Base-by-base conservation (phyloP, 2,888 invertebrate genomes). In the Prosopocoilus inquinatus region DNA sequence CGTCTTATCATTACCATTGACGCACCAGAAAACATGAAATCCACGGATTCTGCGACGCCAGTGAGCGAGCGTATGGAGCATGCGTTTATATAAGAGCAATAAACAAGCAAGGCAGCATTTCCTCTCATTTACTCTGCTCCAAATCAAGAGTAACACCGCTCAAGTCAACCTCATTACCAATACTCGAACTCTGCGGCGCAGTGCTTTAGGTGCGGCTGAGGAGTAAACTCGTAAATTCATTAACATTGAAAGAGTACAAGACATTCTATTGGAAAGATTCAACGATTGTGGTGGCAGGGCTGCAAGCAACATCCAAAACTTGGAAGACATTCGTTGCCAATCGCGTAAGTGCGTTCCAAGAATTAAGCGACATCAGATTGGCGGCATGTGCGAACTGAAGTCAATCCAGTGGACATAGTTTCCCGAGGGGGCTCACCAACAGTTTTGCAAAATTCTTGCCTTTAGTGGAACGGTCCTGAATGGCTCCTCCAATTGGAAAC, bases 41-140 rank as follows among this genome's bases (percentile, higher is more conserved):
- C 7, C 67, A 67, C 48, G 64, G 63, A 2, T 68, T 68, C 51
- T 57, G 56, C 8, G 67, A 68, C 49, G 63, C 61, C 2, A 58
- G 59, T 9, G 54, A 56, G 15, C 15, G 5, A 5, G 63, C 58
- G 8, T 67, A 66, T 41, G 64, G 59, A 4, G 61, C 66, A 35
- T 57, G 60, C 39, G 41, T 56, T 11, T 51, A 56, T 35, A 13
- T 50, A 16, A 15, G 47, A 43, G 15, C 50, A 7, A 33, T 16
- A 9, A 34, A 16, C 20, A 39, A 36, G 9, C 2, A 15, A 1
- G n/a, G 12, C 34, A 35, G 13, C 4, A 16, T 32, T 13, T 13
- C 13, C 13, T 11, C 34, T 38, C 12, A 44, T 9, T 38, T 53
- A 8, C 16, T 48, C n/a, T 55, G 50, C 12, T 32, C 38, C 11